These are phyloP conservation scores for Neomicropteryx cornuta DNA, from an alignment of 1,140 invertebrate species.

Conservation along the genomic window DNA sequence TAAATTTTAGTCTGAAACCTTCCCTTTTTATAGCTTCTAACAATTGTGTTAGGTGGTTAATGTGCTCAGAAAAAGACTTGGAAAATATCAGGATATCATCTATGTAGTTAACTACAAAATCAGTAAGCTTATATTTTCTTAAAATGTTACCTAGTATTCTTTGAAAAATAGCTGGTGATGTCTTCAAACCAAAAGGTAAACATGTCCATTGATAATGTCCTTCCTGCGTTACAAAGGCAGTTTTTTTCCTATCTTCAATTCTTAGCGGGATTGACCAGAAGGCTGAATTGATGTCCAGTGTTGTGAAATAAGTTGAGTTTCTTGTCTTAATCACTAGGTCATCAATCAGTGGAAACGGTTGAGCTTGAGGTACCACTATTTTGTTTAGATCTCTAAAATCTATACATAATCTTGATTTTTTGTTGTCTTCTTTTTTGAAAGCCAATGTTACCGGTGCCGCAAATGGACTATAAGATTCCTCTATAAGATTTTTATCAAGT, in stretches of 20 bases:
- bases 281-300: constrained; percentile 24
- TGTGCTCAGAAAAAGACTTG: constrained; percentile 18
- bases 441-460: constrained; percentile 24
- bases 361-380: constrained; percentile 21
- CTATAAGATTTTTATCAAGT: constrained; percentile 21
- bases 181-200: constrained; percentile 23
- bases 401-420: constrained; percentile 22
- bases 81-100: constrained; percentile 23
- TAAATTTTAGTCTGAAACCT: constrained; percentile 21
- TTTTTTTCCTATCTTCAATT: constrained; percentile 22
- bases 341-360: constrained; percentile 27
- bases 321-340: constrained; percentile 19
- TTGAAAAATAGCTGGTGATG: constrained; percentile 23
- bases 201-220: constrained; percentile 24
- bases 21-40: constrained; percentile 13
- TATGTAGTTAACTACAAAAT: constrained; percentile 18
- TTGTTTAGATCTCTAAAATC: constrained; percentile 25
- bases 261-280: constrained; percentile 25
- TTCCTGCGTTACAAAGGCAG: constrained; percentile 26
- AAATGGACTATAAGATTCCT: constrained; percentile 24
- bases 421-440: constrained; percentile 23
- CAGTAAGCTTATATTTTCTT: constrained; percentile 17
- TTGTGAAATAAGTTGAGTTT: constrained; percentile 22
- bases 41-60: constrained; percentile 14
- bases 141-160: constrained; percentile 20